Evolutionary conservation across 2,888 invertebrate species (phyloP).

Genomic region (Eupithecia inturbata): DNA sequence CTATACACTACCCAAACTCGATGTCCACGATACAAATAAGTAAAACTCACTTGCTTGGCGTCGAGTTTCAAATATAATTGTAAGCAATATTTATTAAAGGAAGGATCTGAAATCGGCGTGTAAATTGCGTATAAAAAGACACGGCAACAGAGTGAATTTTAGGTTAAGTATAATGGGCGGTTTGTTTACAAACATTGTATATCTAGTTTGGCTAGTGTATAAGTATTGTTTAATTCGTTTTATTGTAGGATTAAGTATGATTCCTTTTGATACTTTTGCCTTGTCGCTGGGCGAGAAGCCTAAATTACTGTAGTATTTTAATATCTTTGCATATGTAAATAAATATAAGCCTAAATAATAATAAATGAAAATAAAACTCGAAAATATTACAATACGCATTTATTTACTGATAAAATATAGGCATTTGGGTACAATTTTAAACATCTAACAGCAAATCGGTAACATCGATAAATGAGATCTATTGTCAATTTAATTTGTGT

Average conservation of each 20-base stretch:
- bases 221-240: not conserved
- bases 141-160: too few relatives aligned
- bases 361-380: slow-evolving; percentile 39
- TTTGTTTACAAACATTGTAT: too few relatives aligned
- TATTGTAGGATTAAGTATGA: not conserved
- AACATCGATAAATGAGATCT: slow-evolving; percentile 47
- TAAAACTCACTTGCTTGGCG: too few relatives aligned
- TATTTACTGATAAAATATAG: slow-evolving; percentile 47
- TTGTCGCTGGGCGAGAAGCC: not conserved
- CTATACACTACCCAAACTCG: not conserved
- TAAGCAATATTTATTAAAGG: too few relatives aligned
- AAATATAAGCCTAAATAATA: slow-evolving; percentile 29
- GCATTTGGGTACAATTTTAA: slow-evolving; percentile 45
- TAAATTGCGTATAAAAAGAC: too few relatives aligned
- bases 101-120: too few relatives aligned
- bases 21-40: too few relatives aligned
- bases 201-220: too few relatives aligned
- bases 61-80: too few relatives aligned
- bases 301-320: slow-evolving; percentile 16
- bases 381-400: slow-evolving; percentile 42
- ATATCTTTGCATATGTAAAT: slow-evolving; percentile 38
- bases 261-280: slow-evolving; percentile 1
- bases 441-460: slow-evolving; percentile 43
- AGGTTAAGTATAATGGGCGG: too few relatives aligned
- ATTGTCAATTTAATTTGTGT: slow-evolving; percentile 39